These are phyloP conservation scores for Phyllostomus discolor DNA, from an alignment of 2,113 vertebrate species.

Conservation along the genomic window DNA sequence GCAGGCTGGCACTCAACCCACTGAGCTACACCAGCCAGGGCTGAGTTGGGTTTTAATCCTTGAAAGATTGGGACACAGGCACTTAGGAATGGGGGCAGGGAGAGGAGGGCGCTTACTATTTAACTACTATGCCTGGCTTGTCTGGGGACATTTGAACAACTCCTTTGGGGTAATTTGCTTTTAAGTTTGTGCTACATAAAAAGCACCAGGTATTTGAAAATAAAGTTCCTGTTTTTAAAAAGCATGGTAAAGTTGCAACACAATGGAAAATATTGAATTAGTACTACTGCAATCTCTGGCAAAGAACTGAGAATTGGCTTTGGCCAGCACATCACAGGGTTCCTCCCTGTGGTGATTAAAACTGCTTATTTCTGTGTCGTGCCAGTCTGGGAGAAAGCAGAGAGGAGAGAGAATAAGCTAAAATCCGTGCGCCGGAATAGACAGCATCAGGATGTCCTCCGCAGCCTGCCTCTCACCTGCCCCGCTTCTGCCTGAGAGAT, in stretches of 20 bases:
- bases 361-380: conserved; percentile 70
- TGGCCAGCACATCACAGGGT: conserved; percentile 49
- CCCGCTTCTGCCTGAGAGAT: conserved; percentile 19
- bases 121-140: neutral
- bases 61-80: neutral
- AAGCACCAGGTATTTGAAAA: conserved; percentile 58
- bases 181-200: conserved; percentile 48
- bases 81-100: neutral
- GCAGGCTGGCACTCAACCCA: too few relatives aligned
- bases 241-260: neutral
- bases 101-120: neutral
- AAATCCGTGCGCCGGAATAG: conserved; percentile 60
- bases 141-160: conserved; percentile 29
- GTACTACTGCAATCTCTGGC: conserved; percentile 21
- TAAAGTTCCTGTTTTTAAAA: conserved; percentile 60
- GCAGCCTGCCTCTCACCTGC: conserved; percentile 1
- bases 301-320: conserved; percentile 52
- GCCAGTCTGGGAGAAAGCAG: conserved; percentile 49
- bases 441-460: conserved; percentile 61
- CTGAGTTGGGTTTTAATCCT: neutral
- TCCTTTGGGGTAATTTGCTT: conserved; percentile 15
- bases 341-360: conserved; percentile 61
- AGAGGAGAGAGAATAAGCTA: conserved; percentile 63
- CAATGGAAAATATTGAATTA: conserved; percentile 20
- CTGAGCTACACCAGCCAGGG: too few relatives aligned